These are phyloP conservation scores for Triplophysa tibetana DNA, from an alignment of 2,113 vertebrate genomes.

Conservation along the genomic window DNA sequence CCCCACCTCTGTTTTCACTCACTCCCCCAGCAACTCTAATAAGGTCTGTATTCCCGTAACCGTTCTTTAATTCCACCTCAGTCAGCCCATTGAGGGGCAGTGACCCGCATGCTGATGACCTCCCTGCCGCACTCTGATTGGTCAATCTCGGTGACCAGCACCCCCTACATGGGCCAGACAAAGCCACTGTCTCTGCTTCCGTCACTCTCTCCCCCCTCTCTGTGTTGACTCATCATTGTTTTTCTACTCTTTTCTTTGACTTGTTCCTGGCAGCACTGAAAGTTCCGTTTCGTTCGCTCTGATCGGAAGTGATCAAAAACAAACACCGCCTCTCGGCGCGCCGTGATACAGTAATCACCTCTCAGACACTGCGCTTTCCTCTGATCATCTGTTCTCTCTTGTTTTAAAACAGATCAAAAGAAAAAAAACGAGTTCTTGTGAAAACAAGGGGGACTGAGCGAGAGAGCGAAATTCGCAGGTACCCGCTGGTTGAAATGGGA, in stretches of 20 bases:
- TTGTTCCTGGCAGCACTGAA: slow-evolving; percentile 13
- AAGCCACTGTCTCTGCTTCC: slow-evolving; percentile 31
- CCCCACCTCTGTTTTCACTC: slow-evolving; percentile 1
- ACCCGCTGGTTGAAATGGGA: slow-evolving; percentile 1
- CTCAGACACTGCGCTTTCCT: slow-evolving; percentile 19
- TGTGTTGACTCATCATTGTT: slow-evolving; percentile 27
- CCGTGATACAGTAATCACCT: slow-evolving; percentile 39
- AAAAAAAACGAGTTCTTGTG: not conserved
- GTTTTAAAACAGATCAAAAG: slow-evolving; percentile 37
- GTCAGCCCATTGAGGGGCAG: slow-evolving; percentile 48
- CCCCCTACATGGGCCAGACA: slow-evolving; percentile 34
- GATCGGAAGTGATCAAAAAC: slow-evolving; percentile 48
- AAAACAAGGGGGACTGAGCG: not conserved
- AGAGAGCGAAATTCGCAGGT: not conserved
- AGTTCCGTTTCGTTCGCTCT: slow-evolving; percentile 25
- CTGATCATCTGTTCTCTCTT: slow-evolving; percentile 36
- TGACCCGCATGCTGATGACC: slow-evolving; percentile 49
- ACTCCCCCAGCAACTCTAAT: slow-evolving; percentile 8
- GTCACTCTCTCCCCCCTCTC: not conserved
- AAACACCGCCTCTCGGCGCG: not conserved
- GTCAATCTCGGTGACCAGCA: slow-evolving; percentile 37
- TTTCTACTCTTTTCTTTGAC: slow-evolving; percentile 13
- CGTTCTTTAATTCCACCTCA: slow-evolving; percentile 51
- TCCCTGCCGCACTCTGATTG: slow-evolving; percentile 42
- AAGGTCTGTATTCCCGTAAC: slow-evolving; percentile 45